A percentile compares a stretch with the other conserved stretches of the same genome.
These are phyloP conservation scores for Coregonus sp. DNA, from an alignment of 2,797 vertebrate species.

Conservation along the genomic window DNA sequence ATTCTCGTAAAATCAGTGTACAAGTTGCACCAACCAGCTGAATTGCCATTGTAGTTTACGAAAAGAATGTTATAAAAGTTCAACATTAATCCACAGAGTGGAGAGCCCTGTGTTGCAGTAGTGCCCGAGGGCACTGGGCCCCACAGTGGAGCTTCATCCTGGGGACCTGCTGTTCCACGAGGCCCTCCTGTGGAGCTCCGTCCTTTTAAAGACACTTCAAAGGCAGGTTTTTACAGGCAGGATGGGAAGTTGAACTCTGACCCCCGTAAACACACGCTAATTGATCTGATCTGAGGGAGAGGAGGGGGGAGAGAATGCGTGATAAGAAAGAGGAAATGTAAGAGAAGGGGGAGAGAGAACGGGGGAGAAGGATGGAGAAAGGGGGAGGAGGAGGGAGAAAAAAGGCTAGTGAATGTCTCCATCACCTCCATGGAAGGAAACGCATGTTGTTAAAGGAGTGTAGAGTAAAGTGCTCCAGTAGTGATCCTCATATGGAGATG, in stretches of 20 bases:
- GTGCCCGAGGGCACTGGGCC: slow-evolving; percentile 46
- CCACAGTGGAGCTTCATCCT: slow-evolving; percentile 57
- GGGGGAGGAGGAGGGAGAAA: slow-evolving; percentile 10
- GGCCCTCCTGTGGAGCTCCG: slow-evolving; percentile 51
- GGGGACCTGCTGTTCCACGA: slow-evolving; percentile 49
- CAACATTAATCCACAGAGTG: background rate
- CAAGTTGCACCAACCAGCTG: no score
- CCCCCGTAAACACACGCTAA: slow-evolving; percentile 30
- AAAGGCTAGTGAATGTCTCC: slow-evolving; percentile 21
- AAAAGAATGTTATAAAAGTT: background rate
- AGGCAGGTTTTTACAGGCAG: slow-evolving; percentile 65
- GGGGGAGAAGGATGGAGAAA: background rate
- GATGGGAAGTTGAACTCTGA: slow-evolving; percentile 67
- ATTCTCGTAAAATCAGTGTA: no score
- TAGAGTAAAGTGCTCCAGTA: slow-evolving; percentile 29
- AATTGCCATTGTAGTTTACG: background rate
- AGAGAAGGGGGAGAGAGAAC: background rate
- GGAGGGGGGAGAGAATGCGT: background rate
- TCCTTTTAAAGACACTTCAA: slow-evolving; percentile 75
- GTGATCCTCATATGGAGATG: slow-evolving; percentile 11
- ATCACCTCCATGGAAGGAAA: slow-evolving; percentile 26
- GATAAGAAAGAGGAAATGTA: background rate
- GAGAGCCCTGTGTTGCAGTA: slow-evolving; percentile 29
- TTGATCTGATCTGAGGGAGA: background rate
- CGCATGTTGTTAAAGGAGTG: slow-evolving; percentile 29